Conservation (phyloP, 2,113 vertebrate genomes). For the Microcebus griseorufus region DNA sequence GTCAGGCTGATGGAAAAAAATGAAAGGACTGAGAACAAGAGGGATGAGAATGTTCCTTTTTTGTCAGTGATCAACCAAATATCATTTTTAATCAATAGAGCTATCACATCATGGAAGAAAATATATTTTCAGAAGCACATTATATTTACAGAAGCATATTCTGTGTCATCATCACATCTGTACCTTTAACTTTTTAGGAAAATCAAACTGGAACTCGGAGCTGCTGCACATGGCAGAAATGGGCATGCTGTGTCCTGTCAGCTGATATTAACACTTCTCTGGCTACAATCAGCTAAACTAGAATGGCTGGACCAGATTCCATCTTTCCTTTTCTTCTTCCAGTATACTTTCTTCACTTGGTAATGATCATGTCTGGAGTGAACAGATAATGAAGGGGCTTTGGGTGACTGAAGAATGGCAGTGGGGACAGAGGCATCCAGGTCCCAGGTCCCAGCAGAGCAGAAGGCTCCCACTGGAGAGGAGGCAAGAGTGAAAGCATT, state of each 20-base stretch:
- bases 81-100: not conserved
- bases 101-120: not conserved
- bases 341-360: not conserved
- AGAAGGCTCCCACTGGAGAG: too few relatives aligned
- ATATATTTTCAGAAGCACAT: not conserved
- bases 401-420: not conserved
- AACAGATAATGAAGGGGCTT: not conserved
- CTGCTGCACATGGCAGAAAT: not conserved
- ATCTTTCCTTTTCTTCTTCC: not conserved
- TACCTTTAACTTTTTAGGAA: not conserved
- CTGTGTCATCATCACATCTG: not conserved
- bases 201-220: not conserved
- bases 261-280: not conserved
- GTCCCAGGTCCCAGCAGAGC: not conserved
- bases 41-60: not conserved
- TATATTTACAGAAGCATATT: not conserved
- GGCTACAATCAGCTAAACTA: not conserved
- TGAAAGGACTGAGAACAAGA: not conserved
- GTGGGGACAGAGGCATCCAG: not conserved
- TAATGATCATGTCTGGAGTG: not conserved
- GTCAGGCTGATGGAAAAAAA: not conserved
- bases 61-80: not conserved
- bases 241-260: too few relatives aligned
- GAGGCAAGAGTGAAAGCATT: fast-evolving
- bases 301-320: not conserved